Evolutionary conservation across 2,888 invertebrate species (phyloP).

Genomic region (Clivina fossor): DNA sequence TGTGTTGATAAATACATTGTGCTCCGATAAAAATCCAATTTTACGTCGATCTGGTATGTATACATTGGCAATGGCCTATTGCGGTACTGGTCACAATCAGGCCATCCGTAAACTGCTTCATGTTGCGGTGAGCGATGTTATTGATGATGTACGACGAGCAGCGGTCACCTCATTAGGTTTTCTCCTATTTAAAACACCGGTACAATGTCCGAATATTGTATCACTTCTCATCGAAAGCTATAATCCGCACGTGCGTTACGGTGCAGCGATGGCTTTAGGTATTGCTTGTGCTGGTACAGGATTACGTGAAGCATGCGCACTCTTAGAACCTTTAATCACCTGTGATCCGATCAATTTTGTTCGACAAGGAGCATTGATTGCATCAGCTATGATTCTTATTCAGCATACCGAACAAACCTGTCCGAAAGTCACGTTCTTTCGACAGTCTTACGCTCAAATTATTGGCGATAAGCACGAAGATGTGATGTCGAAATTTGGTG

Average conservation of each 20-base stretch:
- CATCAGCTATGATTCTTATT: slow-evolving; percentile 97
- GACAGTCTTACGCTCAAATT: slow-evolving; percentile 92
- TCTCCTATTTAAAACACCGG: slow-evolving; percentile 72
- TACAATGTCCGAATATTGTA: slow-evolving; percentile 96
- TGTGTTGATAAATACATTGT: slow-evolving; percentile 77
- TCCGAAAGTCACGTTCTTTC: slow-evolving; percentile 92
- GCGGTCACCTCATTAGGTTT: slow-evolving; percentile 52
- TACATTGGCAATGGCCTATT: slow-evolving; percentile 94
- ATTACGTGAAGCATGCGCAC: slow-evolving; percentile 91
- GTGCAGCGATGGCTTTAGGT: slow-evolving; percentile 98
- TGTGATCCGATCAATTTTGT: slow-evolving; percentile 98
- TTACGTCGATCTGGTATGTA: too few relatives aligned
- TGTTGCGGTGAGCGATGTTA: slow-evolving; percentile 73
- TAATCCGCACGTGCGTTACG: slow-evolving; percentile 98
- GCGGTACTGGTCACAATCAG: slow-evolving; percentile 91
- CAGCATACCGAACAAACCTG: slow-evolving; percentile 92
- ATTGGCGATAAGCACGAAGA: slow-evolving; percentile 99
- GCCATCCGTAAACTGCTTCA: slow-evolving; percentile 88
- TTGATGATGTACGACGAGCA: slow-evolving; percentile 63
- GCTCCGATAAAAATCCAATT: slow-evolving; percentile 88
- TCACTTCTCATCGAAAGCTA: slow-evolving; percentile 96
- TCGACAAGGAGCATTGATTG: slow-evolving; percentile 94
- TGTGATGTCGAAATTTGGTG: slow-evolving; percentile 99
- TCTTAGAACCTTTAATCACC: slow-evolving; percentile 97
- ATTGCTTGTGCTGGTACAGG: slow-evolving; percentile 99